phyloP scores from a whole-genome alignment of 2,797 vertebrate genomes.

The Lycodopsis pacificus region DNA sequence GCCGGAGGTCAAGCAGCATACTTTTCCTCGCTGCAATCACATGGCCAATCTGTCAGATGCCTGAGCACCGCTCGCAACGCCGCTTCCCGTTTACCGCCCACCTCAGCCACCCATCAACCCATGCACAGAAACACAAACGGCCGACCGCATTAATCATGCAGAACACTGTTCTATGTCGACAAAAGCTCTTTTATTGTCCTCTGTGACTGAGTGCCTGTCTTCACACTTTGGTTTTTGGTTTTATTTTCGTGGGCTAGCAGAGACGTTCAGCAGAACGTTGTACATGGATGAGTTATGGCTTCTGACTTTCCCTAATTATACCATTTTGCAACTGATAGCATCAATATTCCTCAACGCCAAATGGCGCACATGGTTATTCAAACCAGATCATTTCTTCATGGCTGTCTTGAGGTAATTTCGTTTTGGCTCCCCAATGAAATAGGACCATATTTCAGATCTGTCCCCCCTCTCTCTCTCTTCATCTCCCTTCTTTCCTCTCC shows the following conservation, averaged over 20 bases:
- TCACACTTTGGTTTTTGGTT: constrained; percentile 19
- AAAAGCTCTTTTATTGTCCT: constrained; percentile 15
- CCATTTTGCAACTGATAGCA: constrained; percentile 36
- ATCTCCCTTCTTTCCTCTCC: constrained; percentile 25
- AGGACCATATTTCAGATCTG: constrained; percentile 53
- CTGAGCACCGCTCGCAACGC: constrained; percentile 36
- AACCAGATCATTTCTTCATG: constrained; percentile 46
- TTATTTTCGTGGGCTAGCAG: constrained; percentile 3
- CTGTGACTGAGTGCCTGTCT: constrained; percentile 37
- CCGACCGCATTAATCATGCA: constrained; percentile 32
- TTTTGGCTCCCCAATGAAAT: constrained; percentile 51
- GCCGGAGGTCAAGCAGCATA: constrained; percentile 71
- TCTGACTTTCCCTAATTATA: constrained; percentile 29
- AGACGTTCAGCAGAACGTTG: constrained; percentile 24
- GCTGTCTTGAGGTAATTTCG: constrained; percentile 56
- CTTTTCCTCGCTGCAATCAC: constrained; percentile 75
- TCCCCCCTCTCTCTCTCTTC: constrained; percentile 2
- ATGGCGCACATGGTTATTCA: constrained; percentile 46
- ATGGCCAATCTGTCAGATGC: constrained; percentile 68
- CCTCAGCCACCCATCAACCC: constrained; percentile 48
- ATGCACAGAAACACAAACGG: constrained; percentile 32
- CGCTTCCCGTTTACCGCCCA: constrained; percentile 62
- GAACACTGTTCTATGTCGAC: constrained; percentile 28
- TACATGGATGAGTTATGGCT: constrained; percentile 13
- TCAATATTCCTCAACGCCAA: constrained; percentile 23